Conservation (phyloP, 1,140 invertebrate species). For the Drosophila sp. region DNA sequence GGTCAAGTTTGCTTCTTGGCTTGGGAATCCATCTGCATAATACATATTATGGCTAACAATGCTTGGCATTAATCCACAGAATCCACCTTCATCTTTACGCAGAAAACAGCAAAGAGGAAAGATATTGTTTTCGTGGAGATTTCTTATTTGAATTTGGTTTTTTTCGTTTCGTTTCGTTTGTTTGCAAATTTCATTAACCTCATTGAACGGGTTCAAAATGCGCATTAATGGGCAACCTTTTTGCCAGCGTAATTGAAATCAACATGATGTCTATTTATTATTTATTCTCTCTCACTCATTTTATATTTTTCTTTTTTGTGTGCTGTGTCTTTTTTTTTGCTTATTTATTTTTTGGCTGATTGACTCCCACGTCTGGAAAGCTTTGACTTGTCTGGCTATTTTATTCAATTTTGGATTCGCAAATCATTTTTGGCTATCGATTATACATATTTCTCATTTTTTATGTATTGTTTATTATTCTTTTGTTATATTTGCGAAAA, state of each 20-base stretch:
- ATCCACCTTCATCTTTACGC: constrained; percentile 45
- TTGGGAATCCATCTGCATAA: constrained; percentile 42
- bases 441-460: constrained; percentile 23
- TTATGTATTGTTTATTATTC: constrained; percentile 56
- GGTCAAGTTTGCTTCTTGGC: constrained; percentile 61
- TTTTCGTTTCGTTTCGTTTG: constrained; percentile 12
- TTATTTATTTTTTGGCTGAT: constrained; percentile 45
- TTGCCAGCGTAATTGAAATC: constrained; percentile 75
- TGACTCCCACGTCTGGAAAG: constrained; percentile 67
- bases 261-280: constrained; percentile 77
- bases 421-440: constrained; percentile 67
- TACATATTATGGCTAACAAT: constrained; percentile 29
- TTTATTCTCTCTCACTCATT: constrained; percentile 4
- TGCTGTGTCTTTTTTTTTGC: constrained; percentile 34
- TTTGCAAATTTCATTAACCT: constrained; percentile 72
- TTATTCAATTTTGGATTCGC: constrained; percentile 47
- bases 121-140: constrained; percentile 9
- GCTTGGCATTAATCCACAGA: constrained; percentile 32
- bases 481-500: constrained; percentile 59
- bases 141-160: constrained; percentile 18
- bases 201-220: constrained; percentile 43
- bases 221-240: constrained; percentile 43
- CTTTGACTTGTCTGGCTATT: constrained; percentile 49
- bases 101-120: constrained; percentile 22
- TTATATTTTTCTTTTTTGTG: constrained; percentile 21